Evolutionary conservation across 2,888 invertebrate genomes (phyloP).

Genomic region (Agrypnus murinus): DNA sequence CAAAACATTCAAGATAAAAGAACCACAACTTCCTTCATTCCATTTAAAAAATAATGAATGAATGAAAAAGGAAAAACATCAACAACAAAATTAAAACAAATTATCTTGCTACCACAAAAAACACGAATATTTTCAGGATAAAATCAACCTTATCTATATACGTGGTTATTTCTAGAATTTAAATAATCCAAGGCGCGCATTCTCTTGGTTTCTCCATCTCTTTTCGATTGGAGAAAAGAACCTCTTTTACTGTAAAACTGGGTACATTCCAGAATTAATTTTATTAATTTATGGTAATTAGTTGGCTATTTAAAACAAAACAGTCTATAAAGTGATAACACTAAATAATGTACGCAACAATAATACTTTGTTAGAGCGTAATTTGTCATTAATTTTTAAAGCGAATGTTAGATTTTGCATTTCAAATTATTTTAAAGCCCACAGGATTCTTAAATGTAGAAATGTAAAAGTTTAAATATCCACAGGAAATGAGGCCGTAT

Average conservation of each 20-base stretch:
- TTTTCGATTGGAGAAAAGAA: no score
- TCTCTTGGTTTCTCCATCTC: no score
- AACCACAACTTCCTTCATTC: no score
- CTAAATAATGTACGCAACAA: no score
- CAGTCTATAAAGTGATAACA: no score
- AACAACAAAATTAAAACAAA: conserved; percentile 12
- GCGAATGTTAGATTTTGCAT: no score
- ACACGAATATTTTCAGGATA: conserved; percentile 8
- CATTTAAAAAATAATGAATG: not conserved
- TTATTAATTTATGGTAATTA: conserved; percentile 31
- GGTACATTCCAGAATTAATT: conserved; percentile 25
- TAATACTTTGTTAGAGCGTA: no score
- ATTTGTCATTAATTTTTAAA: no score
- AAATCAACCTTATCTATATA: not conserved
- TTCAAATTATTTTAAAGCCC: not conserved
- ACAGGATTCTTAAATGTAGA: not conserved
- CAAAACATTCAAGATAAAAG: no score
- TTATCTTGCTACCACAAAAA: not conserved
- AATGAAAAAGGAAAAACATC: no score
- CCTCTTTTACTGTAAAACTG: not conserved
- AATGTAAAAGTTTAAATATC: not conserved
- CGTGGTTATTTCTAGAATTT: conserved; percentile 8
- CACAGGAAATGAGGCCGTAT: conserved; percentile 16
- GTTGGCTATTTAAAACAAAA: not conserved
- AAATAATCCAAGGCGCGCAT: not conserved